These are phyloP conservation scores for Odontocolon sp. DNA, from an alignment of 2,888 invertebrate genomes.

Conservation along the genomic window DNA sequence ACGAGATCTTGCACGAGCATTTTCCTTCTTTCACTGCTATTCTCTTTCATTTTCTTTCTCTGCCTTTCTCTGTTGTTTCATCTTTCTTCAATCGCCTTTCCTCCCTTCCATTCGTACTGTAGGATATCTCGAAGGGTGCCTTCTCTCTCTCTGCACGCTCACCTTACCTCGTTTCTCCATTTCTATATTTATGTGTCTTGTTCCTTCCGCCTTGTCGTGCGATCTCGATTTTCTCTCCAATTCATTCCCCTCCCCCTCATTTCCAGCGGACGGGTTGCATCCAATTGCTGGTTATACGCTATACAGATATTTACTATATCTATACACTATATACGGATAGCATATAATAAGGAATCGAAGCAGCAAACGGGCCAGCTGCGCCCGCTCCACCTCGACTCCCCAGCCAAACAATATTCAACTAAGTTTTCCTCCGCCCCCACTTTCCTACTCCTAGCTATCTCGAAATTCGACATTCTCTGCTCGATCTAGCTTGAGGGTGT, in stretches of 20 bases:
- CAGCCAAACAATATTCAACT: constrained; percentile 76
- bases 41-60: no score
- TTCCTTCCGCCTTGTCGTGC: constrained; percentile 37
- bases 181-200: constrained; percentile 50
- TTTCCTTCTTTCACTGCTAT: no score
- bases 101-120: constrained; percentile 30
- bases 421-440: constrained; percentile 66
- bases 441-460: constrained; percentile 43
- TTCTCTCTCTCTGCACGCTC: constrained; percentile 38
- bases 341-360: constrained; percentile 59
- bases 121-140: constrained; percentile 15
- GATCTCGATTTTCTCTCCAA: constrained; percentile 10
- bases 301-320: constrained; percentile 8
- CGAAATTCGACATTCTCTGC: constrained; percentile 72
- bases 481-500: constrained; percentile 54
- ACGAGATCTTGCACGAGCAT: no score
- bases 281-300: constrained; percentile 48
- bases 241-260: constrained; percentile 21
- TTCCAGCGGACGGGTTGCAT: constrained; percentile 19
- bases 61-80: constrained; percentile 29
- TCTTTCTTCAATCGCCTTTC: constrained; percentile 7
- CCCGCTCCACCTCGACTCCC: constrained; percentile 70
- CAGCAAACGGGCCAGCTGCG: constrained; percentile 67
- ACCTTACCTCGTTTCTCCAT: constrained; percentile 35
- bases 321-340: constrained; percentile 14